phyloP scores from a whole-genome alignment of 2,113 vertebrate species.

The Orientallactaga bullata region DNA sequence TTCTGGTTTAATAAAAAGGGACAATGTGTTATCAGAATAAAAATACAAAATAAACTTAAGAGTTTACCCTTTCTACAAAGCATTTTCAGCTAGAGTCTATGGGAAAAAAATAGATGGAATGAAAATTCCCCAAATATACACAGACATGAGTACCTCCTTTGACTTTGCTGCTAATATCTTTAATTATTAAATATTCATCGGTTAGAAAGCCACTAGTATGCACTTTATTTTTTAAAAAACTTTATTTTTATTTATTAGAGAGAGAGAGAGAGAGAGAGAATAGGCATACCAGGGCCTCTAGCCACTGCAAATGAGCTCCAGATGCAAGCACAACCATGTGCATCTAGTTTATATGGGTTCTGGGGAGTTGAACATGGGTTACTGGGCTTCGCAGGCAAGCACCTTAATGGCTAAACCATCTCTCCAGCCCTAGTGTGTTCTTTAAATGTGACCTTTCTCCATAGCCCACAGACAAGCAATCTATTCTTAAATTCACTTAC shows the following conservation, averaged over 20 bases:
- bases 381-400: no score
- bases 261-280: no score
- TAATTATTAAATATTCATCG: conserved; percentile 13
- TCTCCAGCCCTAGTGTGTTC: background rate
- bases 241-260: no score
- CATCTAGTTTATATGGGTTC: no score
- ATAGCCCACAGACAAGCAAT: background rate
- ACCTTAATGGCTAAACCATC: no score
- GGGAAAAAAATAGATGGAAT: background rate
- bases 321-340: no score
- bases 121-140: background rate
- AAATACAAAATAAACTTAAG: background rate
- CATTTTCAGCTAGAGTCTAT: background rate
- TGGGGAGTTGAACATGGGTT: no score
- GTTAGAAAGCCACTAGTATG: background rate
- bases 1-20: background rate
- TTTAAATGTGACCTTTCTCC: background rate
- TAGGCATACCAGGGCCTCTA: no score
- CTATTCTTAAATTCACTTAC: background rate
- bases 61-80: conserved; percentile 22
- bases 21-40: background rate
- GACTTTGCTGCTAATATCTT: conserved; percentile 5
- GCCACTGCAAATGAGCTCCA: no score
- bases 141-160: background rate
- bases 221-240: background rate